Evolutionary conservation across 1,140 invertebrate genomes (phyloP), one percentile per base, ranked within the genome.

Genomic region (Heliconius congener): DNA sequence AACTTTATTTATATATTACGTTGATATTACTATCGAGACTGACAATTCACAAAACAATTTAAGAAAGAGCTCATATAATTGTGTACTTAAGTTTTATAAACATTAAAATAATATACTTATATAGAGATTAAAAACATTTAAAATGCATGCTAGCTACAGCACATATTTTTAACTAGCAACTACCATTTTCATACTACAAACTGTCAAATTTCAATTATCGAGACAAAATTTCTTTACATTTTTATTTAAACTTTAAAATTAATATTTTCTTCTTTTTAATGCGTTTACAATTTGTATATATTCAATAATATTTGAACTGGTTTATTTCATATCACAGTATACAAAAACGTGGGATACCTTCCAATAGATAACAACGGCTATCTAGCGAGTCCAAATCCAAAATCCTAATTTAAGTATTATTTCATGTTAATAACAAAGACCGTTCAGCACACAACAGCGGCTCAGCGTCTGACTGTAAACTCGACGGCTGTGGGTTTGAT

Each of bases 271-370:
- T 27, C 4, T 4, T 27, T 27, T 66, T 27, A 9, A 30, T 30
- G 9, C 3, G 27, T 66, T 66, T 66, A 66, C 1, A 66, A 66
- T 27, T 16, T 30, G 60, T 13, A 66, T 27, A 27, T 66, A 13
- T 66, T 66, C 23, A 66, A 66, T 66, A 57, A 23, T 23, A 57
- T 23, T 2, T 57, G 55, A 57, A 9, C 19, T 57, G 55, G 55
- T 57, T n/a, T 66, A 66, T 27, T 66, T 27, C 23, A 23, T 66
- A 66, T 66, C 60, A 66, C 60, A 66, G 60, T 66, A 66, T 66
- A 66, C 60, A 66, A 66, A 57, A 66, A 27, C 60, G 60, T 66
- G 60, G 60, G 19, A 66, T 66, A 66, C 60, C 60, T 66, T 57
- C 27, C 23, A 3, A 66, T 66, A 1, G 60, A 66, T 30, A 66